Evolutionary conservation across 1,140 invertebrate genomes (phyloP).

Genomic region (Drosophila mojavensis): DNA sequence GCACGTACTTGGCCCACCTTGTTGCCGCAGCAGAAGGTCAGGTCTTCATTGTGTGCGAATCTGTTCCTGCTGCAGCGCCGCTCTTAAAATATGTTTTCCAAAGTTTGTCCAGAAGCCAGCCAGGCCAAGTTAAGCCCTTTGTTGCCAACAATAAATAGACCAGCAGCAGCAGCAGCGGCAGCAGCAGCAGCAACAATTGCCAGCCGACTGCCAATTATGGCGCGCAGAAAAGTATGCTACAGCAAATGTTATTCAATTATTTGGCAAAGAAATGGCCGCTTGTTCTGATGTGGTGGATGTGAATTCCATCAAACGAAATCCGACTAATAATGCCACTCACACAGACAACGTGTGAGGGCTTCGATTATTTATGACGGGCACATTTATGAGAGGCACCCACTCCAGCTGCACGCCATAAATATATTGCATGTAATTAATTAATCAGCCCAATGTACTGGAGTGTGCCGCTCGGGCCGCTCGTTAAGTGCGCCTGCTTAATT

Average conservation of each 20-base stretch:
- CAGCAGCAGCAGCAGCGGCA: not conserved
- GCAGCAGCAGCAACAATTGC: constrained; percentile 2
- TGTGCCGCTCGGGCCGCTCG: constrained; percentile 29
- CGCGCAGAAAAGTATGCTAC: constrained; percentile 46
- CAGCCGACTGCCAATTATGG: constrained; percentile 55
- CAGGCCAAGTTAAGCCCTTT: constrained; percentile 65
- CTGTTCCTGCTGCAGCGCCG: not conserved
- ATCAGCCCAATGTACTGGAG: constrained; percentile 50
- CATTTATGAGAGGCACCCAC: constrained; percentile 23
- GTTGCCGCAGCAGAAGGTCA: not conserved
- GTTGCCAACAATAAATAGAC: constrained; percentile 49
- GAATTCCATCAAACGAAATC: not conserved
- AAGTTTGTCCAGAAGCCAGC: constrained; percentile 41
- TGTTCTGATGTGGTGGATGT: not conserved
- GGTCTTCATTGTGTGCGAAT: constrained; percentile 24
- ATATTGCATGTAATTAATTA: constrained; percentile 79
- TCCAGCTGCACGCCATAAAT: constrained; percentile 33
- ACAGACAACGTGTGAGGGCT: not conserved
- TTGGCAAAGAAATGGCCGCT: constrained; percentile 5
- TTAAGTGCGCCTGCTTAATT: constrained; percentile 28
- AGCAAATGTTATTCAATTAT: constrained; percentile 70
- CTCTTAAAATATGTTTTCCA: constrained; percentile 35
- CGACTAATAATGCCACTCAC: constrained; percentile 3
- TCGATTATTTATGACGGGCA: constrained; percentile 64
- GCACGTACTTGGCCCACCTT: constrained; percentile 31